Evolutionary conservation across 1,140 invertebrate genomes (phyloP), one percentile per base, ranked within the genome.

Genomic region (Rhyzopertha dominica): DNA sequence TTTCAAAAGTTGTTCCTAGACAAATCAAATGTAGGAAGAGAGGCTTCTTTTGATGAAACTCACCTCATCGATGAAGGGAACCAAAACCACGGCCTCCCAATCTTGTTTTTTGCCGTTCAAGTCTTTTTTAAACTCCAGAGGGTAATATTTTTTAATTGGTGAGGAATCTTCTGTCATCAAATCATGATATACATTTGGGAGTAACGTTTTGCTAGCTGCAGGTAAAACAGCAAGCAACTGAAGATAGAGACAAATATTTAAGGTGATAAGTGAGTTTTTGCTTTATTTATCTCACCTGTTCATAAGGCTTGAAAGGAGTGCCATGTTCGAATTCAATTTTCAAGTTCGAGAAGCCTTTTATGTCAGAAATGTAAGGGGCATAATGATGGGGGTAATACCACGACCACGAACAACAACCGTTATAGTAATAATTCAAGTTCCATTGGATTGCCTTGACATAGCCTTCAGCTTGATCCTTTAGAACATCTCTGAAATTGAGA

Each of bases 361-460:
- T 80, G 67, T 98, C 95, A 5, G 92, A 95, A 31, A 97, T 88
- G 60, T 87, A 97, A 0, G 95, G 95, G 0, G 94, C 87, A 70
- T 98, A 98, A 67, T 98, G 94, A 60, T 90, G 87, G 0, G 92
- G 93, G 69, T 95, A 98, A 68, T 80, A 98, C 95, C 95, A 99
- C 14, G 90, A 90, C 95, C 95, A 99, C 1, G 90, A 95, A 22
- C 85, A 85, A 32, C 93, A 91, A 17, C 95, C 95, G 54, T 94
- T 83, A 68, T 95, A 98, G 66, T 99, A 99, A 69, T 98, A 98
- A 61, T 87, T 77, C 3, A 98, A 71, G 62, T 94, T 94, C 95
- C 95, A 99, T 58, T 98, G 95, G 41, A 99, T 82, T 0, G 91
- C 94, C 39, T 80, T 73, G 5, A 98, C 84, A 67, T 98, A 99